These are phyloP conservation scores for Aythya baeri DNA, from an alignment of 2,113 vertebrate species.

Conservation along the genomic window DNA sequence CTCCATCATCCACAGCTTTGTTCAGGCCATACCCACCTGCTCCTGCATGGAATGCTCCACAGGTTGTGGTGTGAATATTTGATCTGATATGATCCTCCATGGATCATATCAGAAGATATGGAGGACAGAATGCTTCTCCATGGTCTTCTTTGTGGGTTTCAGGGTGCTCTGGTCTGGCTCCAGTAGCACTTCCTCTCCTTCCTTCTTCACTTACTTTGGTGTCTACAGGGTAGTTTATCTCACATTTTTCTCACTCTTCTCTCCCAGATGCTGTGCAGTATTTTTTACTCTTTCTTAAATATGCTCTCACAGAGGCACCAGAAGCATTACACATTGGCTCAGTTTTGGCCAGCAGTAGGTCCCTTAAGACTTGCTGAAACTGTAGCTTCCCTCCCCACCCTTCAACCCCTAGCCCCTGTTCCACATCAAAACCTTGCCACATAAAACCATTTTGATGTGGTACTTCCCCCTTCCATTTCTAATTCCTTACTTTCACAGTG, in stretches of 20 bases:
- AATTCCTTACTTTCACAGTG: too few relatives aligned
- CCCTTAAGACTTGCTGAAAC: too few relatives aligned
- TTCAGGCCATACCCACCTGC: too few relatives aligned
- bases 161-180: background rate
- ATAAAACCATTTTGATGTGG: too few relatives aligned
- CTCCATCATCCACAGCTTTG: too few relatives aligned
- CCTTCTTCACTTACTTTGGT: background rate
- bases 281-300: background rate
- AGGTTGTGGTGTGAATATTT: rapidly evolving
- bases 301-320: background rate
- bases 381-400: background rate
- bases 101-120: too few relatives aligned
- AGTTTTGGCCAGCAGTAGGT: too few relatives aligned
- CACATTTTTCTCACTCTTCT: background rate
- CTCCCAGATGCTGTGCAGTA: background rate
- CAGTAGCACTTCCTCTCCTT: background rate
- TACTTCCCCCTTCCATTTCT: too few relatives aligned
- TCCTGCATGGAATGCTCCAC: too few relatives aligned
- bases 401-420: too few relatives aligned
- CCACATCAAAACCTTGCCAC: too few relatives aligned
- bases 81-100: background rate
- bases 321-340: too few relatives aligned
- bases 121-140: background rate
- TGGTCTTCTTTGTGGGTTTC: rapidly evolving
- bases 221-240: background rate